These are phyloP conservation scores for Thermophis baileyi DNA, from an alignment of 2,113 vertebrate genomes.

Conservation along the genomic window DNA sequence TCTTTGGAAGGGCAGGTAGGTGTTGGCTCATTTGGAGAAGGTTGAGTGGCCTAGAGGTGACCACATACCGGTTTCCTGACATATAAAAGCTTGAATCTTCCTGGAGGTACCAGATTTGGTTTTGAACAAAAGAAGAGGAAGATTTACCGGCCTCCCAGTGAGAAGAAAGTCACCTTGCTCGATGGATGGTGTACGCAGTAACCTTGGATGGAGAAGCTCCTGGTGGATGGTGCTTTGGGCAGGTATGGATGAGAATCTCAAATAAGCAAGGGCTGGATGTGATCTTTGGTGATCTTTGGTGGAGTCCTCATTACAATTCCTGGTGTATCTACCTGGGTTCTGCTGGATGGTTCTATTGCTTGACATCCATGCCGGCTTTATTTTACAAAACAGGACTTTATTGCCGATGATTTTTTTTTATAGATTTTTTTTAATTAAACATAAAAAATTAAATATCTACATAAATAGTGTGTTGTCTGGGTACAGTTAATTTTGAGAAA, in stretches of 20 bases:
- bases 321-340: not conserved
- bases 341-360: not conserved
- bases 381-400: not conserved
- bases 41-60: not conserved
- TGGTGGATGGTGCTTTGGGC: not conserved
- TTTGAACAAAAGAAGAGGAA: not conserved
- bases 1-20: not conserved
- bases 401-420: too few species aligned
- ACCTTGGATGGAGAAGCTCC: not conserved
- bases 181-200: not conserved
- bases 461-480: too few species aligned
- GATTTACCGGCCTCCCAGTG: not conserved
- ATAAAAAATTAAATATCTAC: too few species aligned
- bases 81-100: not conserved
- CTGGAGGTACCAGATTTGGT: not conserved
- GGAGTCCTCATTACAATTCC: not conserved
- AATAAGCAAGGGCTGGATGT: not conserved
- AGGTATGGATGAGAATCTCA: not conserved
- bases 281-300: too few species aligned
- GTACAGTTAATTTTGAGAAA: too few species aligned
- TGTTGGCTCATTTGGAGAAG: not conserved
- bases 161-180: not conserved
- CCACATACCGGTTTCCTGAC: not conserved
- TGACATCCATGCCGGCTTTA: not conserved
- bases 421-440: too few species aligned